Percentiles rank a stretch among this genome's conserved stretches.
Conservation (phyloP, 2,888 invertebrate species). For the Stenotaenia linearis region DNA sequence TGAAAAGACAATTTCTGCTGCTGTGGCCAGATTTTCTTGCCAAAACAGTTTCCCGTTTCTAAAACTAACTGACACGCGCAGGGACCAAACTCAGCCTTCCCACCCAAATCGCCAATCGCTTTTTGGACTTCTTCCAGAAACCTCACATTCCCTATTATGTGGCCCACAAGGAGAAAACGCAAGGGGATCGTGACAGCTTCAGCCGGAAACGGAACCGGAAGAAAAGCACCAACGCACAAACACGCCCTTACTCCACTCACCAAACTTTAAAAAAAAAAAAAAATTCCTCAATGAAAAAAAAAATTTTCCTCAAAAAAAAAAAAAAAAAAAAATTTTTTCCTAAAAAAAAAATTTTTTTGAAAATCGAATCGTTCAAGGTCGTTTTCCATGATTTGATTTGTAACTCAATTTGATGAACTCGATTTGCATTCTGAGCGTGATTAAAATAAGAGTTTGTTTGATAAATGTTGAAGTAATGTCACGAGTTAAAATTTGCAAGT, state of each 20-base stretch:
- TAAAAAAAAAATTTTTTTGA: too few species aligned
- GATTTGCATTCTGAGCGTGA: neutral
- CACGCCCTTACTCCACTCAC: neutral
- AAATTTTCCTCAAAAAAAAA: neutral
- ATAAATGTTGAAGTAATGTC: neutral
- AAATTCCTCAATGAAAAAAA: neutral
- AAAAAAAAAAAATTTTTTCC: too few species aligned
- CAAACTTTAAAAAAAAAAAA: neutral
- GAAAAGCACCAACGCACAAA: slow-evolving; percentile 5
- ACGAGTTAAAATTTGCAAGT: neutral
- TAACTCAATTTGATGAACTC: neutral
- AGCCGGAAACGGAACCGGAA: slow-evolving; percentile 14
- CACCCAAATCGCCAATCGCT: slow-evolving; percentile 20
- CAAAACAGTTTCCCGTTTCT: neutral
- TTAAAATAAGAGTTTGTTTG: neutral
- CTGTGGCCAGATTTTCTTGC: slow-evolving; percentile 20
- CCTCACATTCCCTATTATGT: slow-evolving; percentile 5
- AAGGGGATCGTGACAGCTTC: slow-evolving; percentile 5
- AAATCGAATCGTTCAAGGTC: too few species aligned
- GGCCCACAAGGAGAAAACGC: neutral
- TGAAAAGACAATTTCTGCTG: slow-evolving; percentile 21
- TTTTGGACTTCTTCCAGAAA: slow-evolving; percentile 20
- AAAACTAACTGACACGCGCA: slow-evolving; percentile 18
- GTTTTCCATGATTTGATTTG: neutral
- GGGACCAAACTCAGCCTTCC: neutral